These are phyloP conservation scores for Magallana ariakensis DNA, from an alignment of 1,140 invertebrate species.

Conservation along the genomic window DNA sequence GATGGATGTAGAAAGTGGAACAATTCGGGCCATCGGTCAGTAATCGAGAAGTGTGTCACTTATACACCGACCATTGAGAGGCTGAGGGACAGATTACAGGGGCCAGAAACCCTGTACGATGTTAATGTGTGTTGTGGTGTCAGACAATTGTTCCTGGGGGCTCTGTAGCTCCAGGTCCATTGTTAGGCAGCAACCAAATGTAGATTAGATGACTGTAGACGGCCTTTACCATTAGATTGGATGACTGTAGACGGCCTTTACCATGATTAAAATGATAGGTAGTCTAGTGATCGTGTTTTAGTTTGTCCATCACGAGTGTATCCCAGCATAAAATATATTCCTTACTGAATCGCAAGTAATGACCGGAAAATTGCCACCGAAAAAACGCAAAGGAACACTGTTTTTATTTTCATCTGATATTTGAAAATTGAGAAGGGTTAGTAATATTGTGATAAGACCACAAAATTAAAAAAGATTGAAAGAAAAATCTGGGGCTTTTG, in stretches of 20 bases:
- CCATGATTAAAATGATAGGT: not conserved
- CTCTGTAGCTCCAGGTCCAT: not conserved
- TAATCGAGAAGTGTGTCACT: not conserved
- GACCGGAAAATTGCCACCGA: conserved; percentile 12
- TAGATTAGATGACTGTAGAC: not conserved
- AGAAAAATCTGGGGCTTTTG: too few relatives aligned
- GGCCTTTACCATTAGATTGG: not conserved
- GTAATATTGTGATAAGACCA: not conserved
- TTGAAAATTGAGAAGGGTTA: not conserved
- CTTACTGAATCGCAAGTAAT: not conserved
- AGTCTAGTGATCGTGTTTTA: not conserved
- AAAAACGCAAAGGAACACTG: not conserved
- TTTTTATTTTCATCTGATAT: not conserved
- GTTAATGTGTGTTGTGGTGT: not conserved
- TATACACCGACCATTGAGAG: not conserved
- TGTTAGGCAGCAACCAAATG: not conserved
- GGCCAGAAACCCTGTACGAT: not conserved
- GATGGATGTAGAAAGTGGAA: not conserved
- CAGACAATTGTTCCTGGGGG: not conserved
- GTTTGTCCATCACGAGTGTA: not conserved
- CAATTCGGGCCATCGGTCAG: too few relatives aligned
- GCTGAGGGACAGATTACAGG: not conserved
- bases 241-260: not conserved
- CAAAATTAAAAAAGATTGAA: too few relatives aligned
- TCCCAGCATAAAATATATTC: not conserved